These are phyloP conservation scores for Neosilurus hyrtlii DNA, from an alignment of 2,797 vertebrate species.

Conservation along the genomic window DNA sequence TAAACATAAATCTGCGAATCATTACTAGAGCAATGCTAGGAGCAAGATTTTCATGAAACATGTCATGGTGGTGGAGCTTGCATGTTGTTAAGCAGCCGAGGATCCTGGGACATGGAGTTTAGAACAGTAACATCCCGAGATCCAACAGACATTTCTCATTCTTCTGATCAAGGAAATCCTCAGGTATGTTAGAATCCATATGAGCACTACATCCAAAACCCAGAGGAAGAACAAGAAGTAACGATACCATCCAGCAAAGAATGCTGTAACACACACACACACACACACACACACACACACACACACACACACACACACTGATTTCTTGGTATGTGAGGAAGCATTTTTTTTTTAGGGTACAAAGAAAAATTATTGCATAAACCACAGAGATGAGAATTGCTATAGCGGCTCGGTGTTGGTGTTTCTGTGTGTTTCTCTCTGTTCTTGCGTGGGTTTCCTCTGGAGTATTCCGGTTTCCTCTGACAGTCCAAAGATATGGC, in stretches of 20 bases:
- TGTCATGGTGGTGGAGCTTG: not conserved
- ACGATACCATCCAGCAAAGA: not conserved
- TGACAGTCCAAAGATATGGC: too few relatives aligned
- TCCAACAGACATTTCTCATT: not conserved
- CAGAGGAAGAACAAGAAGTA: constrained; percentile 10
- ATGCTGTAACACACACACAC: rapidly evolving
- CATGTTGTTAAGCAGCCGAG: too few relatives aligned
- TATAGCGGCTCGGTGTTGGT: too few relatives aligned
- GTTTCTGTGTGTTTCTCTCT: too few relatives aligned
- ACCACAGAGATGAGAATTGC: too few relatives aligned
- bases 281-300: too few relatives aligned
- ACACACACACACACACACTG: too few relatives aligned
- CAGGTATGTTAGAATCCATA: not conserved
- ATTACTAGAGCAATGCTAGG: not conserved
- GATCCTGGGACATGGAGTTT: not conserved
- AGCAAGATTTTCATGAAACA: not conserved
- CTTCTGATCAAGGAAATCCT: not conserved
- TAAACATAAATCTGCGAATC: not conserved
- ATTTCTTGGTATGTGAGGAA: too few relatives aligned
- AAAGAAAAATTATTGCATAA: too few relatives aligned
- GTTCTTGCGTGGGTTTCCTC: too few relatives aligned
- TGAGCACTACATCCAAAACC: not conserved
- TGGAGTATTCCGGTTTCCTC: too few relatives aligned
- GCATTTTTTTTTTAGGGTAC: too few relatives aligned
- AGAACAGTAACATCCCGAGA: not conserved